Evolutionary conservation across 2,888 invertebrate species (phyloP).

Genomic region (Meteorus cinctellus): DNA sequence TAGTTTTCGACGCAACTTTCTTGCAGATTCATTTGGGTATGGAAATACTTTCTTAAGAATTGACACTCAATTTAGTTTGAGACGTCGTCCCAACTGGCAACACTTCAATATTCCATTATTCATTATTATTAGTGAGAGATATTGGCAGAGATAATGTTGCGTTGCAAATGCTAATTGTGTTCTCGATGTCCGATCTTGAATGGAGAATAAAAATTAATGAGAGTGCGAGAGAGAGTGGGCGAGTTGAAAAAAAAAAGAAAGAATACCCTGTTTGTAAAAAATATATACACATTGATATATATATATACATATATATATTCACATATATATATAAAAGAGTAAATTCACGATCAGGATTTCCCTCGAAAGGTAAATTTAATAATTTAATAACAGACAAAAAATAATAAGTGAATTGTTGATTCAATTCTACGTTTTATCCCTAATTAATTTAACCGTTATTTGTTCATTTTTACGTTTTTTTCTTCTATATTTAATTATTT

Average conservation of each 20-base stretch:
- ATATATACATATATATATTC: neutral
- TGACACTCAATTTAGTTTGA: too few species aligned
- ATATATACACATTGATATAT: too few species aligned
- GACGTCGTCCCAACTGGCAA: too few species aligned
- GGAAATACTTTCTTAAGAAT: neutral
- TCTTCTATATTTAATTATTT: neutral
- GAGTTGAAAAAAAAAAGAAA: slow-evolving; percentile 20
- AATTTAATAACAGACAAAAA: slow-evolving; percentile 36
- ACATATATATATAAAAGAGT: slow-evolving; percentile 14
- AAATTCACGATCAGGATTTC: slow-evolving; percentile 41
- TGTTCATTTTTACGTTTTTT: neutral
- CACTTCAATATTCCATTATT: neutral
- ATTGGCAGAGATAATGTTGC: neutral
- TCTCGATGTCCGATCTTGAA: neutral
- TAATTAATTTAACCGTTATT: slow-evolving; percentile 5
- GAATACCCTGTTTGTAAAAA: slow-evolving; percentile 2
- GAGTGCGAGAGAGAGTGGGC: slow-evolving; percentile 23
- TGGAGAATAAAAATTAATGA: neutral
- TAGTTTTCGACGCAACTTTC: slow-evolving; percentile 27
- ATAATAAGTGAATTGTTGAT: slow-evolving; percentile 35
- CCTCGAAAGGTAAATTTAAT: slow-evolving; percentile 44
- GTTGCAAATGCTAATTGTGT: neutral
- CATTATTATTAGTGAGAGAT: too few species aligned
- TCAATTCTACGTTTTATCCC: neutral
- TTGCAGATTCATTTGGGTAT: slow-evolving; percentile 12